Evolutionary conservation across 2,888 invertebrate species (phyloP).

Genomic region (Machimus rusticus): DNA sequence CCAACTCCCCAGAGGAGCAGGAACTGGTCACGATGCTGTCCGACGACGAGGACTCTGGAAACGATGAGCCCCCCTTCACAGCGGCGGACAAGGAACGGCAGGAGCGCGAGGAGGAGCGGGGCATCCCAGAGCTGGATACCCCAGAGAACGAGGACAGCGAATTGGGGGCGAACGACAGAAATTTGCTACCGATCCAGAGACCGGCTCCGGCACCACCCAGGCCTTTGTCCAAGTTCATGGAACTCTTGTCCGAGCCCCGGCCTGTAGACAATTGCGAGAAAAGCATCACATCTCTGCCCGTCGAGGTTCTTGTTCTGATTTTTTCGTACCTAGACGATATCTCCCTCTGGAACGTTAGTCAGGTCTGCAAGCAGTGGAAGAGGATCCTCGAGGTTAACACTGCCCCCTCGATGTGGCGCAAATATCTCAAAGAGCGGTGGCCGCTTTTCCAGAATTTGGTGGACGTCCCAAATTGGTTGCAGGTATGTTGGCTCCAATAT

Average conservation of each 20-base stretch:
- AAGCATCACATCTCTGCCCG: conserved; percentile 56
- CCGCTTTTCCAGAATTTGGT: conserved; percentile 83
- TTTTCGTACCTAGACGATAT: conserved; percentile 92
- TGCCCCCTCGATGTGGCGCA: conserved; percentile 80
- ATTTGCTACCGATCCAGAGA: conserved; percentile 41
- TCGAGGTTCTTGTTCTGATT: conserved; percentile 81
- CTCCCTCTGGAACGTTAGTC: conserved; percentile 86
- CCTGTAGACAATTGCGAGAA: conserved; percentile 47
- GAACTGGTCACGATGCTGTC: conserved; percentile 66
- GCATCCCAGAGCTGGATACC: conserved; percentile 52
- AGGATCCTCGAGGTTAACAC: conserved; percentile 81
- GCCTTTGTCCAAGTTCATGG: conserved; percentile 57
- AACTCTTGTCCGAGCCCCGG: conserved; percentile 52
- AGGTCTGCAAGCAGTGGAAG: conserved; percentile 87
- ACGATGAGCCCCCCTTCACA: conserved; percentile 79
- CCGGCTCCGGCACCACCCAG: conserved; percentile 54
- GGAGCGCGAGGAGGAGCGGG: conserved; percentile 39
- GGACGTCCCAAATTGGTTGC: conserved; percentile 79
- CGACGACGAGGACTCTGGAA: conserved; percentile 93
- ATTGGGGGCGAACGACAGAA: conserved; percentile 45
- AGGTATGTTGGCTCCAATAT: conserved; percentile 61
- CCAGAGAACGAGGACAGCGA: conserved; percentile 55
- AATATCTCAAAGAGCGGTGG: conserved; percentile 80
- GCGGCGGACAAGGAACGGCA: conserved; percentile 53
- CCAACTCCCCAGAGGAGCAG: conserved; percentile 62